These are phyloP conservation scores for Tamias sibiricus DNA, from an alignment of 2,113 vertebrate species.

Conservation along the genomic window DNA sequence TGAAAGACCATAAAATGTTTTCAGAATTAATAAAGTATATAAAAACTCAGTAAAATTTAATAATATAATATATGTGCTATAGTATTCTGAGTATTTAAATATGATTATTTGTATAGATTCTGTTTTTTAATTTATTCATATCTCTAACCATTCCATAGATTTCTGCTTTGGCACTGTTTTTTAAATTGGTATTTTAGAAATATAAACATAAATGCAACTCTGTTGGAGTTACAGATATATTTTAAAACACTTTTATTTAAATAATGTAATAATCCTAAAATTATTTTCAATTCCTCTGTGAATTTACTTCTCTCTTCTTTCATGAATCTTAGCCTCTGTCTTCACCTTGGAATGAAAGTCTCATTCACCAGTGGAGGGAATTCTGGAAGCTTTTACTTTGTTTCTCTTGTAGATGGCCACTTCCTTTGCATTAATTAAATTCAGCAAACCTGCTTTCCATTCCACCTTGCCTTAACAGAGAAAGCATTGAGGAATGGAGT, in stretches of 20 bases:
- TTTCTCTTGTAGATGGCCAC: slow-evolving; percentile 84
- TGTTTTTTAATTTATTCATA: background rate
- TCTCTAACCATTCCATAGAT: background rate
- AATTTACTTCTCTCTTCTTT: slow-evolving; percentile 51
- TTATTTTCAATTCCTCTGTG: slow-evolving; percentile 23
- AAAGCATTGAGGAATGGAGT: slow-evolving; percentile 74
- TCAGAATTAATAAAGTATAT: background rate
- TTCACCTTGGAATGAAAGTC: slow-evolving; percentile 70
- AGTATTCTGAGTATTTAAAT: background rate
- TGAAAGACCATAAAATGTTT: background rate
- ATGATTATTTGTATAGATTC: background rate
- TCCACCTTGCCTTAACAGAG: slow-evolving; percentile 78
- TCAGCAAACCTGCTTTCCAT: slow-evolving; percentile 72
- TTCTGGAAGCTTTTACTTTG: slow-evolving; percentile 75
- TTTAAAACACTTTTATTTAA: background rate
- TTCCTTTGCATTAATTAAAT: slow-evolving; percentile 83
- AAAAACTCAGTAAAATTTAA: background rate
- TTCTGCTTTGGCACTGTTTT: background rate
- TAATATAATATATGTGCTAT: background rate
- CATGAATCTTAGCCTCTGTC: slow-evolving; percentile 41
- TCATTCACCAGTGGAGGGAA: slow-evolving; percentile 69
- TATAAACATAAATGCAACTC: background rate
- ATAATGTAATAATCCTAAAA: slow-evolving; percentile 1
- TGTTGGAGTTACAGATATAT: background rate
- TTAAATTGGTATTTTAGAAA: background rate